A percentile compares a stretch with the other conserved stretches of the same genome.
Conservation (phyloP, 2,888 invertebrate genomes). For the Amiota communis region DNA sequence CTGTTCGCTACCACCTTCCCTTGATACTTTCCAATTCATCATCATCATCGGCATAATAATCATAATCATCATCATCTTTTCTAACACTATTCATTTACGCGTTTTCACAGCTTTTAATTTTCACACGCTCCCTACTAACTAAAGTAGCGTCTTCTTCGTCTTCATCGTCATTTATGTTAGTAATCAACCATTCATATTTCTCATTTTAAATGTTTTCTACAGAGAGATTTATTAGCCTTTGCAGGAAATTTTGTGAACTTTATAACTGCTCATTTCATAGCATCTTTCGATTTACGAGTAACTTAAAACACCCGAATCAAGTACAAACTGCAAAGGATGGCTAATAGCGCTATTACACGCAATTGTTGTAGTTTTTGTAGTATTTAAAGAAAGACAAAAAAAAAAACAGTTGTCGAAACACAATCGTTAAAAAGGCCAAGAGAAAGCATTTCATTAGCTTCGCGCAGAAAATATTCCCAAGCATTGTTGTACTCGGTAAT, state of each 20-base stretch:
- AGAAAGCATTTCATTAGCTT: conserved; percentile 37
- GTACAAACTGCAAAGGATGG: conserved; percentile 21
- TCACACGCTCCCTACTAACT: conserved; percentile 10
- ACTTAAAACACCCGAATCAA: too few relatives aligned
- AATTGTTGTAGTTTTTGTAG: conserved; percentile 36
- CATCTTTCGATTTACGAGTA: too few relatives aligned
- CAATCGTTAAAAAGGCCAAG: conserved; percentile 15
- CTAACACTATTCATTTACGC: neutral
- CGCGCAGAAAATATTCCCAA: conserved; percentile 16
- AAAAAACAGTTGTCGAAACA: neutral
- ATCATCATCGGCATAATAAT: too few relatives aligned
- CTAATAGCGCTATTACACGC: conserved; percentile 45
- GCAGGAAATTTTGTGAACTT: conserved; percentile 22
- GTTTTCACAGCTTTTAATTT: neutral
- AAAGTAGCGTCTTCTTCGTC: neutral
- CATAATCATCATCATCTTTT: too few relatives aligned
- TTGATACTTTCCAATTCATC: too few relatives aligned
- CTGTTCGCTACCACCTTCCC: too few relatives aligned
- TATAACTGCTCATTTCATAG: conserved; percentile 1
- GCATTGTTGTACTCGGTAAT: neutral
- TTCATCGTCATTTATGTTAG: neutral
- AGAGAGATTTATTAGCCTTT: neutral
- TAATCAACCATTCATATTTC: conserved; percentile 21
- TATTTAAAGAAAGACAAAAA: neutral
- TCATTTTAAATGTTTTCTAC: too few relatives aligned